Conservation (phyloP, 2,113 vertebrate genomes). For the Aviceda subcristata region DNA sequence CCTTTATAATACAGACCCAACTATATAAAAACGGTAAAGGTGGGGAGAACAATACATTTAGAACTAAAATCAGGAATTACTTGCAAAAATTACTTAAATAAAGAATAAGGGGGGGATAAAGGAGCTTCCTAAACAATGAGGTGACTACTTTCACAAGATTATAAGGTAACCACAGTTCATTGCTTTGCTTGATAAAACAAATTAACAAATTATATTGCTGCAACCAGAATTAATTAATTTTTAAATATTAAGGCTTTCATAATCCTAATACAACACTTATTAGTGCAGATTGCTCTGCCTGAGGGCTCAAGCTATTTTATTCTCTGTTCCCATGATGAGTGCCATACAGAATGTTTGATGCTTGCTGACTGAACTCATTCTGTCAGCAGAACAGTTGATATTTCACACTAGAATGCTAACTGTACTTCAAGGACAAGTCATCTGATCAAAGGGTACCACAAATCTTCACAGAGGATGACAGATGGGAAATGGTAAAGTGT, state of each 20-base stretch:
- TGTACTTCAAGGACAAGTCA: slow-evolving; percentile 67
- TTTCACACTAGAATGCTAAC: slow-evolving; percentile 51
- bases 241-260: neutral
- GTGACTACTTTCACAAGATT: neutral
- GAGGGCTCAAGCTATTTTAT: neutral
- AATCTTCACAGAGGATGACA: slow-evolving; percentile 60
- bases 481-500: slow-evolving; percentile 28
- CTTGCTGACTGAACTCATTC: slow-evolving; percentile 48
- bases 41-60: neutral
- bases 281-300: neutral
- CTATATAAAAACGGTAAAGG: neutral
- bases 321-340: neutral
- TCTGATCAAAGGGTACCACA: slow-evolving; percentile 62
- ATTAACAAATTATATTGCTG: neutral
- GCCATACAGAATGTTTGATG: neutral
- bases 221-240: slow-evolving; percentile 15
- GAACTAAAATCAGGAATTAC: neutral
- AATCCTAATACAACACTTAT: neutral
- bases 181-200: neutral
- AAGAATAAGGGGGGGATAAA: neutral
- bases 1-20: neutral
- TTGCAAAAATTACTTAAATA: neutral
- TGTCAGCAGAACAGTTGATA: slow-evolving; percentile 44
- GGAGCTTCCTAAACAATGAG: neutral
- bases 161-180: neutral